A percentile compares a stretch with the other conserved stretches of the same genome.
Conservation (phyloP, 1,140 invertebrate species). For the Spodoptera frugiperda region DNA sequence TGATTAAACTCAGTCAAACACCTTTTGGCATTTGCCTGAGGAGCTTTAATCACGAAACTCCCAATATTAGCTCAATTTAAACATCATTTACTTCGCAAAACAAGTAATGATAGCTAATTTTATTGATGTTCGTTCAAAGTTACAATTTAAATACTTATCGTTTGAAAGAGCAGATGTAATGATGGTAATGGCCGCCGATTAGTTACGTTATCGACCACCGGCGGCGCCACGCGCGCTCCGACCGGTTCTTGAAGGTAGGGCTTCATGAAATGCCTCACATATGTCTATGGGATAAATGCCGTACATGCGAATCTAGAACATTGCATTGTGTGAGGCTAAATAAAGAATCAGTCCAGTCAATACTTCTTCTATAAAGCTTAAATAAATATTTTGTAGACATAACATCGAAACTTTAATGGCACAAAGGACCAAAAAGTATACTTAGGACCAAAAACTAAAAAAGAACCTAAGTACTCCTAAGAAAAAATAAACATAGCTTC, state of each 20-base stretch:
- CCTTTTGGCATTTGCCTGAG: background rate
- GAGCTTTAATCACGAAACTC: background rate
- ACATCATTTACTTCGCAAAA: slow-evolving; percentile 17
- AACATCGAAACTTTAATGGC: no score
- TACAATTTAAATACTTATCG: slow-evolving; percentile 31
- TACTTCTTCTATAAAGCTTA: no score
- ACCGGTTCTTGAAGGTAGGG: slow-evolving; percentile 60
- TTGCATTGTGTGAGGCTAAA: background rate
- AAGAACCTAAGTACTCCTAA: no score
- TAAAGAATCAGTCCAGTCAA: background rate
- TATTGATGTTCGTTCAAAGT: slow-evolving; percentile 24
- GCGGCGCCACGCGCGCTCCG: slow-evolving; percentile 61
- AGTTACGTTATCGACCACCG: slow-evolving; percentile 73
- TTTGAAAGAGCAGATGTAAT: slow-evolving; percentile 55
- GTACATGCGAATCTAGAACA: background rate
- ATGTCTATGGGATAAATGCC: background rate
- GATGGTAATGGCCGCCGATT: slow-evolving; percentile 73
- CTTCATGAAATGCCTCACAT: slow-evolving; percentile 5
- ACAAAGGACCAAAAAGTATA: no score
- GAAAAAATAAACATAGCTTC: no score
- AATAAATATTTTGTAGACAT: no score
- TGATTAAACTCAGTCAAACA: background rate
- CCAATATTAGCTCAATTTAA: slow-evolving; percentile 9
- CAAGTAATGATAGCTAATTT: slow-evolving; percentile 39
- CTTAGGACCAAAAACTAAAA: no score